Evolutionary conservation across 2,113 vertebrate species (phyloP), one percentile per base, ranked within the genome.

Genomic region (Planiliza haematocheilus): DNA sequence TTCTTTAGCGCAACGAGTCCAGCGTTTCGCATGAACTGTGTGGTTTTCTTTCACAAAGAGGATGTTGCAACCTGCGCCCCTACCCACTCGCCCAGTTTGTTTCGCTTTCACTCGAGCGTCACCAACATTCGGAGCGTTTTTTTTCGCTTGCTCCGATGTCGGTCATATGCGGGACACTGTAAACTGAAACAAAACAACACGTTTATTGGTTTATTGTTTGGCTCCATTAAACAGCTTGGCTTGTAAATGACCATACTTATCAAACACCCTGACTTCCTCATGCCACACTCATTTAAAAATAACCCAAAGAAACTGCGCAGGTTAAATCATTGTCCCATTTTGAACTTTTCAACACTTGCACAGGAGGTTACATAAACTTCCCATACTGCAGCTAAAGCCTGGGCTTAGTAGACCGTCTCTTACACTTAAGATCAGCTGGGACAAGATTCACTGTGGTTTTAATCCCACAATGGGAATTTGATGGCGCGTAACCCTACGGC

Each of bases 21-120:
- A 42, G 7, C 8, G 8, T 48, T 70, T 30, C 14, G 64, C 64
- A 49, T 5, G 38, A 45, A 52, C 50, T 7, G 57, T 38, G 39
- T n/a, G 71, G 68, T 8, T 76, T 85, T 70, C 12, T 9, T 58
- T 49, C 2, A 4, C 20, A 62, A 65, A 70, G 56, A 78, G 56
- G 59, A 72, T 68, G 75, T 71, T 18, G 52, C 57, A 64, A 55
- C 49, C 60, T 38, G 8, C 18, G 16, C 36, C 20, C 5, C 51
- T 59, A 12, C 63, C 11, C 12, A 11, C 49, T 42, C 64, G 45
- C 46, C 52, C n/a, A 43, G 7, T 2, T 8, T 34, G 55, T 78
- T 80, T 82, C 18, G 51, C 53, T 81, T 79, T 81, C 38, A 52
- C 72, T 72, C 42, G 5, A 51, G 57, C 1, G 30, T 16, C 56